phyloP scores from a whole-genome alignment of 2,797 vertebrate species.

The Rhinophrynus dorsalis region DNA sequence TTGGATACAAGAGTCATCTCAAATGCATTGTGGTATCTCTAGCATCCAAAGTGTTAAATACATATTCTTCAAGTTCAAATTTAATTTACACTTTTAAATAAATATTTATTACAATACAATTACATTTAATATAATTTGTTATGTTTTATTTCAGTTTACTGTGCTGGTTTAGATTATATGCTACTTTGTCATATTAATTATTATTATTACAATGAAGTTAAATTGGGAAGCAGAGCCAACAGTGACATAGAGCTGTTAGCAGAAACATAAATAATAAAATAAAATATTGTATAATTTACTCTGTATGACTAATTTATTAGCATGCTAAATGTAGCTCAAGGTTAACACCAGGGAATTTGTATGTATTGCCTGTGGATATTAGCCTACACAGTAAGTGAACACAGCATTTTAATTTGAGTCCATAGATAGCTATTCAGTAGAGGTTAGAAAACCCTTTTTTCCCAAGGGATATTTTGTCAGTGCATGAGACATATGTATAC shows the following conservation, averaged over 20 bases:
- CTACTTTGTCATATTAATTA: no score
- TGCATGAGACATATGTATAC: slow-evolving; percentile 26
- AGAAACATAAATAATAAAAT: no score
- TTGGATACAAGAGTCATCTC: no score
- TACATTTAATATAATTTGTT: not conserved
- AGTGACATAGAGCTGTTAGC: no score
- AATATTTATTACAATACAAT: not conserved
- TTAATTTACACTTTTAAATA: not conserved
- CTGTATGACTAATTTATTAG: not conserved
- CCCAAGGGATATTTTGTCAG: slow-evolving; percentile 19
- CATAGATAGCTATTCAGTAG: not conserved
- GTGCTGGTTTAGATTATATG: no score
- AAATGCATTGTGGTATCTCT: no score
- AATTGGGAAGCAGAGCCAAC: no score
- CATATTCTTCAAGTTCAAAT: no score
- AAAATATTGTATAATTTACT: not conserved
- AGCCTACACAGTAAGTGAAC: not conserved
- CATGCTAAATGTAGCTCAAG: slow-evolving; percentile 6
- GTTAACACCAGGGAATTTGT: slow-evolving; percentile 17
- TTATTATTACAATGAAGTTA: no score
- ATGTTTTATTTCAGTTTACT: no score
- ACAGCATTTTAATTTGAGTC: slow-evolving; percentile 9
- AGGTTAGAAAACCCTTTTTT: slow-evolving; percentile 22
- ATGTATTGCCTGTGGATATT: slow-evolving; percentile 13
- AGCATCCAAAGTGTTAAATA: no score